Evolutionary conservation across 1,140 invertebrate genomes (phyloP), one percentile per base, ranked within the genome.

Genomic region (Drosophila sulfurigaster): DNA sequence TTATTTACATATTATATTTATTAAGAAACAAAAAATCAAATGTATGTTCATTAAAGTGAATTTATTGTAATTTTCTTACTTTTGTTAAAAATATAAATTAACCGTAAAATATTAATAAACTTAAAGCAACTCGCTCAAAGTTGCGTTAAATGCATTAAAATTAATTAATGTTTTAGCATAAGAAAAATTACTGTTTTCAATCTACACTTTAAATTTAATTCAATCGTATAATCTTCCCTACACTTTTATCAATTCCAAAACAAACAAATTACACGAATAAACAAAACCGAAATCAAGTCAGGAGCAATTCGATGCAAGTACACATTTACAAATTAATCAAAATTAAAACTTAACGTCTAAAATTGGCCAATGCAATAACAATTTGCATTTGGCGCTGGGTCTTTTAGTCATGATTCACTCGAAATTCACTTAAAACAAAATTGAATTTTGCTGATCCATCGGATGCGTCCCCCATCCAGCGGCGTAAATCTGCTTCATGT

Each of bases 261-360:
- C 25, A 51, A 75, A 72, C 54, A 87, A 87, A 73, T 70, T 65
- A 71, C 58, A 71, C 51, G 57, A 35, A 41, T 43, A 71, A 82
- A 80, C 66, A 75, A 75, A 75, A 78, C 32, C 74, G 10, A 68
- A 45, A 70, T 62, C 60, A 63, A 73, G 45, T 57, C 59, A 65
- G 49, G 30, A n/a, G 28, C 51, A 75, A 69, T 69, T 45, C 57
- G 78, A 68, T 73, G 25, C 3, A 79, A 77, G 68, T 62, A 69
- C 51, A 59, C 58, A 70, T 57, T 16, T 59, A 60, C 25, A 69
- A 52, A 38, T 81, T 56, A 81, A 75, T 43, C 48, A 43, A 70
- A 64, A 67, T 69, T 38, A 38, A 83, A 88, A 88, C 85, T 83
- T 89, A 87, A 87, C 77, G 51, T 64, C 80, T 87, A 80, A 60